phyloP scores from a whole-genome alignment of 2,888 invertebrate species.

The Theodoxus fluviatilis region DNA sequence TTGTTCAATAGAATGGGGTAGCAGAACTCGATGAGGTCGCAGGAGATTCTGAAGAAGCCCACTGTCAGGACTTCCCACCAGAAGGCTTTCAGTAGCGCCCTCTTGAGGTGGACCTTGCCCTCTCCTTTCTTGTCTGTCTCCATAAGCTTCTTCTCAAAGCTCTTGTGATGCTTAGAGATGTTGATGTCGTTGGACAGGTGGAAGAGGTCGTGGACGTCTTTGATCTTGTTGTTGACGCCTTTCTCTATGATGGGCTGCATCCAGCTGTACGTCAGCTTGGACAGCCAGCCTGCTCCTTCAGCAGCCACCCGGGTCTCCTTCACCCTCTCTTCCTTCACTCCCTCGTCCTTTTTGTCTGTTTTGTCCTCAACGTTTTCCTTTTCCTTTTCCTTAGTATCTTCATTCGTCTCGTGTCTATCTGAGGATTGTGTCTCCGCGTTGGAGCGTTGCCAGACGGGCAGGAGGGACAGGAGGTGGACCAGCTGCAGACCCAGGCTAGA shows the following conservation, averaged over 20 bases:
- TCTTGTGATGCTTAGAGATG: conserved; percentile 44
- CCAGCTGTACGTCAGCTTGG: conserved; percentile 86
- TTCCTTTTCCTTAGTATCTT: no score
- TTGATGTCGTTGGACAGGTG: conserved; percentile 52
- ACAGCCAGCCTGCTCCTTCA: conserved; percentile 76
- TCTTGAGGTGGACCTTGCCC: no score
- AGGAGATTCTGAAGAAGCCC: conserved; percentile 76
- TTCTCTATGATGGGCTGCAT: conserved; percentile 79
- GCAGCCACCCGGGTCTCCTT: conserved; percentile 66
- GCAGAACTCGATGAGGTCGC: conserved; percentile 86
- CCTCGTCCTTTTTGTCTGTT: conserved; percentile 40
- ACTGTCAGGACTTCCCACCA: no score
- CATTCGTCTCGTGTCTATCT: no score
- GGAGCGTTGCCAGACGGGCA: no score
- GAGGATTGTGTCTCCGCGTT: no score
- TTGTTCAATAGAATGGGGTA: conserved; percentile 87
- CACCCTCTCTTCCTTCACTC: conserved; percentile 31
- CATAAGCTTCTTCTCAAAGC: conserved; percentile 41
- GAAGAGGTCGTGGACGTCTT: conserved; percentile 66
- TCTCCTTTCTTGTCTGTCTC: background rate
- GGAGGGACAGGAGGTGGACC: no score
- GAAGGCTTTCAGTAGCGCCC: no score
- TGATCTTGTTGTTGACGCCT: conserved; percentile 67
- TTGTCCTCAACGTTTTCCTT: no score
- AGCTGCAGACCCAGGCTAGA: no score